Evolutionary conservation across 2,113 vertebrate genomes (phyloP), one percentile per base, ranked within the genome.

Genomic region (Caretta caretta): DNA sequence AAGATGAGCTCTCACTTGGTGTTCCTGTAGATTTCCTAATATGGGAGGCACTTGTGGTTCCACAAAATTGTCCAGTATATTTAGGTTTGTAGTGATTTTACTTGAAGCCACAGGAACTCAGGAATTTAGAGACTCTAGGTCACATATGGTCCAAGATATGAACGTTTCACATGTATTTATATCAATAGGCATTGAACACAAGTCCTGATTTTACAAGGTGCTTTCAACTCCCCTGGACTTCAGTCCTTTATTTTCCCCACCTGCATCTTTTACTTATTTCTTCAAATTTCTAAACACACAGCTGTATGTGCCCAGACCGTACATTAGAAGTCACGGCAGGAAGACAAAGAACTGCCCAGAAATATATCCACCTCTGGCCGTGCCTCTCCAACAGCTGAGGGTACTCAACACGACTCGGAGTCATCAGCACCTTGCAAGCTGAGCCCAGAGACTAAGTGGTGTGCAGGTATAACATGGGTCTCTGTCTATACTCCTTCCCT

Each of bases 231-330:
- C 6, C 24, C 29, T 76, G 57, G n/a, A 22, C 42, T 27, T 31
- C 11, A 3, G 83, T 93, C 42, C 29, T 35, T 22, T n/a, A 24
- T 85, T 91, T 93, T 35, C 10, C 50, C 53, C 62, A 3, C 31
- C 75, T n/a, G 31, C 14, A 35, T 2, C 3, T 51, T 20, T 88
- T 59, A 84, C 85, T 87, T 0, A n/a, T 81, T 83, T 75, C 29
- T 50, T 88, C 17, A 22, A 19, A 65, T 57, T 87, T 7, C 83
- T 92, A 49, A 88, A 65, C n/a, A n/a, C 20, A n/a, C 24, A 20
- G 20, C 48, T 69, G 19, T 22, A 54, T 0, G 0, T 0, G 0
- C 51, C n/a, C 48, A 29, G 56, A 83, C 12, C 0, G 0, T 81
- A 88, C 0, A 0, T 62, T 4, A 54, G 72, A 75, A 78, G 42